Base-by-base conservation (phyloP, 1,140 invertebrate species). In the Calephelis nemesis region DNA sequence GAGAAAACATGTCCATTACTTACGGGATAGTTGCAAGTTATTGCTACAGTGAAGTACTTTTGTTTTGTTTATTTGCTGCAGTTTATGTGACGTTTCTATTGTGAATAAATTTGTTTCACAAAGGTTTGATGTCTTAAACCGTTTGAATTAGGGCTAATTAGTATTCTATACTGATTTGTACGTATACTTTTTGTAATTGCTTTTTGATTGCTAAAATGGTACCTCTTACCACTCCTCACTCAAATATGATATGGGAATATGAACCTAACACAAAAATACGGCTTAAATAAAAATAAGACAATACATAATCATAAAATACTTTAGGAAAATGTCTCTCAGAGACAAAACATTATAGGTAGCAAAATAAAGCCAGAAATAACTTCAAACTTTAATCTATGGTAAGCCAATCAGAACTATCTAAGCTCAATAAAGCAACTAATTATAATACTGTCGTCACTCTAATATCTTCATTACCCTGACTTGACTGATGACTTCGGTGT, bases 381-480 rank as follows among this genome's bases (percentile, higher is more conserved):
- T 30, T 11, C 39, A 60, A 9, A 60, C 4, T 40, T 48, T 84
- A 81, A 50, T 82, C 84, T 83, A 60, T 82, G 77, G 11, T 30
- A 39, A 75, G 72, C 77, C 79, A 86, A 85, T 87, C 82, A 83
- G 73, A 79, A 70, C 71, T 72, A 78, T 78, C 74, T 72, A 75
- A 76, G 76, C 78, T 78, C 77, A 81, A 87, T 85, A 85, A 81
- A 88, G 78, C 80, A 82, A 71, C 76, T 86, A 88, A 88, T 88
- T 88, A 88, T 76, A 76, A 78, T 64, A 79, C 79, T 85, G 84
- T 86, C 85, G 79, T 78, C 83, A 78, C 82, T 72, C 71, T 78
- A 74, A 83, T 71, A 79, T 83, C 80, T 85, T 85, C 79, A 86
- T 86, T 82, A 84, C 71, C 67, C 70, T 66, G 67, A 63, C 63